Base-by-base conservation (phyloP, 2,888 invertebrate species). In the Stenodera caucasica region DNA sequence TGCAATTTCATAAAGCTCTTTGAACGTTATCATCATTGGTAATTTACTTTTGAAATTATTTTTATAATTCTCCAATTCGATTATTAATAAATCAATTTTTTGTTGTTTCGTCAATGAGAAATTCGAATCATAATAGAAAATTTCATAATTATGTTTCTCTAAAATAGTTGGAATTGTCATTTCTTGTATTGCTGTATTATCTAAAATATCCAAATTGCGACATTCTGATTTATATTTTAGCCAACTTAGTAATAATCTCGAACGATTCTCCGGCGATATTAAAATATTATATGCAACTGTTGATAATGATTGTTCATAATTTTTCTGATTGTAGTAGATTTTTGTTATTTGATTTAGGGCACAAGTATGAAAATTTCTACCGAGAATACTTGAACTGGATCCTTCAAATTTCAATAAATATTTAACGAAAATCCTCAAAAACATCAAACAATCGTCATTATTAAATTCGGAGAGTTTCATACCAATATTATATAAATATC, bases 11-110 rank as follows among this genome's bases (percentile, higher is more conserved):
- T 8, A 53, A n/a, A 63, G 53, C 12, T 53, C 14, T n/a, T 32
- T 26, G 9, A 49, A 53, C 6, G 33, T 37, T 9, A 40, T n/a
- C 56, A 45, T 54, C 59, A 63, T 60, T 2, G 59, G 49, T 12
- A 60, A n/a, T 56, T 60, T 59, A 54, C 63, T 63, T 30, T 54
- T 54, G 59, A 59, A 63, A n/a, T 32, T 40, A 3, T 21, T 21
- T 8, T 50, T 56, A 14, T 59, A 63, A 2, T 14, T 2, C 2
- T 32, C 2, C 32, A 63, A 37, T 45, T 63, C 63, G 7, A 23
- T 26, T 15, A 5, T 26, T 12, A 63, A 33, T 8, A 63, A 51
- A 18, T 63, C 54, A 2, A 63, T 53, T 37, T 55, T 54, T 3
- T 37, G 7, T 18, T 53, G 29, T 12, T 15, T 21, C 1, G 14